A percentile compares a stretch with the other conserved stretches of the same genome.
These are phyloP conservation scores for Willisornis vidua DNA, from an alignment of 2,113 vertebrate species.

Conservation along the genomic window DNA sequence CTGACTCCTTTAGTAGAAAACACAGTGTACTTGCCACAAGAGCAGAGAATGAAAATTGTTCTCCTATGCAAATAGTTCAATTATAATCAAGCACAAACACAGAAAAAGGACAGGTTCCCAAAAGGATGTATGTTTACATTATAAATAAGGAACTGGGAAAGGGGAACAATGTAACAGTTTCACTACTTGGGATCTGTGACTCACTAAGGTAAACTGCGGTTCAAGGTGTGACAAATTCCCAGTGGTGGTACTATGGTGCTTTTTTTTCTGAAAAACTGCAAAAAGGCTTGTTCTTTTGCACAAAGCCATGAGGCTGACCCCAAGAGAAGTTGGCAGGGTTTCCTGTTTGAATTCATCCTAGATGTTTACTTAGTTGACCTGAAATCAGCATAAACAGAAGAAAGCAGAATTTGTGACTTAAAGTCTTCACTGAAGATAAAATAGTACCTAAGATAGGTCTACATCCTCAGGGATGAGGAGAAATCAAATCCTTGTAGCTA, in stretches of 20 bases:
- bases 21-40: not conserved
- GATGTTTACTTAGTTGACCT: not conserved
- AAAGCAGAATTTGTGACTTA: not conserved
- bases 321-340: not conserved
- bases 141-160: slow-evolving; percentile 64
- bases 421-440: not conserved
- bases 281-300: not conserved
- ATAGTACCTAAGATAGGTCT: not conserved
- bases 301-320: not conserved
- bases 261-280: not conserved
- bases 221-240: not conserved
- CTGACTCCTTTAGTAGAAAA: not conserved
- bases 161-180: slow-evolving; percentile 38
- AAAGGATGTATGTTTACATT: slow-evolving; percentile 56
- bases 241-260: not conserved
- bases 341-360: not conserved
- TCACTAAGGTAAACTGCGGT: not conserved
- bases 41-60: slow-evolving; percentile 39
- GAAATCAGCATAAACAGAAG: not conserved
- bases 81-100: slow-evolving; percentile 25
- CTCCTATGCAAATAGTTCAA: slow-evolving; percentile 64
- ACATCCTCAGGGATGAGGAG: not conserved
- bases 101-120: slow-evolving; percentile 54
- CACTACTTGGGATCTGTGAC: not conserved
- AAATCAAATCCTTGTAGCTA: not conserved